Conservation (phyloP, 2,113 vertebrate genomes). For the Dunckerocampus dactyliophorus region DNA sequence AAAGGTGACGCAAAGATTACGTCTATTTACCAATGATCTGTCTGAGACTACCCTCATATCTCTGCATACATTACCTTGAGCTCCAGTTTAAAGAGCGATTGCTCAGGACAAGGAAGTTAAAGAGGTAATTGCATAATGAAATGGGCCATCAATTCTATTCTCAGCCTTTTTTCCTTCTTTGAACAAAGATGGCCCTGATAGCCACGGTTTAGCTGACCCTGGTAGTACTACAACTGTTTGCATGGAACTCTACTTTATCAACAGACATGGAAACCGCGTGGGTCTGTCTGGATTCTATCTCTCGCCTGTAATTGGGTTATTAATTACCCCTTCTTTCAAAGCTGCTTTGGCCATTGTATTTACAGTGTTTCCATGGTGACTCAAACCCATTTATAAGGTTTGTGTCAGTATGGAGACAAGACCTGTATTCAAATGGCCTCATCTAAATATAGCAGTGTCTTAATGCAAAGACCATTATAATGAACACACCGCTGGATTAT, state of each 20-base stretch:
- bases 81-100: conserved; percentile 73
- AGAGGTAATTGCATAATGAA: conserved; percentile 74
- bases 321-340: conserved; percentile 79
- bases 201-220: conserved; percentile 66
- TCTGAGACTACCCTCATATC: conserved; percentile 65
- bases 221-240: conserved; percentile 72
- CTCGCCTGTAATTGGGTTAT: conserved; percentile 78
- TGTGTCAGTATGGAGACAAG: conserved; percentile 83
- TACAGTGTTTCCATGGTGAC: conserved; percentile 89
- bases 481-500: conserved; percentile 36
- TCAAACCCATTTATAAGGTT: conserved; percentile 84
- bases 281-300: conserved; percentile 67
- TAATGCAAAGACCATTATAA: conserved; percentile 53
- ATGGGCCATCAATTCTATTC: conserved; percentile 68
- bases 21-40: conserved; percentile 73
- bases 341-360: conserved; percentile 72
- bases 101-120: conserved; percentile 73
- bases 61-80: conserved; percentile 68
- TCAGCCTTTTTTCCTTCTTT: conserved; percentile 57
- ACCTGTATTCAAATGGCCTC: conserved; percentile 82
- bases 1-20: conserved; percentile 71
- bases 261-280: conserved; percentile 53
- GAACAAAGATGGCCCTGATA: conserved; percentile 71
- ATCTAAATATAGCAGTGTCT: conserved; percentile 66
- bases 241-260: conserved; percentile 72